Conservation (phyloP, 2,113 vertebrate genomes). For the Sorex araneus region DNA sequence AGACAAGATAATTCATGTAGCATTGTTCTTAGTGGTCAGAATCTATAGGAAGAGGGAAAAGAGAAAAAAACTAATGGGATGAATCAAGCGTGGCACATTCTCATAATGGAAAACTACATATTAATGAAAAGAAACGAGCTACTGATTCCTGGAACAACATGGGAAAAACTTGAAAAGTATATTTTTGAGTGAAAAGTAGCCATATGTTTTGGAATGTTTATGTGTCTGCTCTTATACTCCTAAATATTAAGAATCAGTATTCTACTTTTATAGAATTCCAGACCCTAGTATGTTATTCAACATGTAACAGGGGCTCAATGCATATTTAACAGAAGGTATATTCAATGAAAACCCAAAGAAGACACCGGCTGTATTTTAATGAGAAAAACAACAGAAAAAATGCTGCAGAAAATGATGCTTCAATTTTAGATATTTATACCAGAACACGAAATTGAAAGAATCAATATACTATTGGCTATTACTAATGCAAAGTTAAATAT, state of each 20-base stretch:
- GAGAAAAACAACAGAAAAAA: background rate
- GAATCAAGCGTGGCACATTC: background rate
- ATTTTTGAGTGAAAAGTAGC: background rate
- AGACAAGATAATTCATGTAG: background rate
- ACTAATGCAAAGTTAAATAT: background rate
- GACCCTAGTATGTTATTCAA: background rate
- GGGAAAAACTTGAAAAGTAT: no score
- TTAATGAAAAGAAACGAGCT: background rate
- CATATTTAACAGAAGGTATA: background rate
- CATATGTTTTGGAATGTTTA: background rate
- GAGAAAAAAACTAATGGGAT: background rate
- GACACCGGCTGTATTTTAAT: background rate
- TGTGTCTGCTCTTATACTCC: background rate
- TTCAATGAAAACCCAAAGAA: background rate
- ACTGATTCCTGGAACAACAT: background rate
- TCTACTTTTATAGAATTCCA: background rate
- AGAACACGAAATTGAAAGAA: constrained; percentile 29
- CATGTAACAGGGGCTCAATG: background rate
- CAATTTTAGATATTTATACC: constrained; percentile 13
- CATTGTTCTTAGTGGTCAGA: constrained; percentile 6
- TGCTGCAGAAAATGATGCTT: background rate
- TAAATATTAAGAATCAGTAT: background rate
- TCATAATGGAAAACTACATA: background rate
- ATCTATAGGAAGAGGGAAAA: background rate
- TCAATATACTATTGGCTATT: background rate